phyloP scores from a whole-genome alignment of 2,113 vertebrate species.

The Alligator sinensis region DNA sequence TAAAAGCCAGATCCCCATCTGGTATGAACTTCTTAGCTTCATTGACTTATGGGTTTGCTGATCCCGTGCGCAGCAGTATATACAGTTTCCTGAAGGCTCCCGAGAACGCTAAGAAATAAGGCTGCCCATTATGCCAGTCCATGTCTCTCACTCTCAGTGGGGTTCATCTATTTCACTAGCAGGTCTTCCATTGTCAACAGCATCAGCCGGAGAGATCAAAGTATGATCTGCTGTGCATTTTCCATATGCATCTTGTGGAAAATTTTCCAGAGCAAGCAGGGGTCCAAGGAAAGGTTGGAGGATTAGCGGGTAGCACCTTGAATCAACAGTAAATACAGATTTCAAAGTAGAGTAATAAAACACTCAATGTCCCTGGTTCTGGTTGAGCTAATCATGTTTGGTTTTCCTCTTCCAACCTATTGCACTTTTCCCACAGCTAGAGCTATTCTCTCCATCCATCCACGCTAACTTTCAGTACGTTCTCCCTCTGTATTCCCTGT shows the following conservation, averaged over 20 bases:
- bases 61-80: not conserved
- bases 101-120: not conserved
- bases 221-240: not conserved
- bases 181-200: not conserved
- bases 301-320: not conserved
- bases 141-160: not conserved
- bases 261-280: not conserved
- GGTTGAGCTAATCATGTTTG: accelerated
- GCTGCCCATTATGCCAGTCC: accelerated
- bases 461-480: not conserved
- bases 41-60: not conserved
- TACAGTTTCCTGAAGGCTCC: not conserved
- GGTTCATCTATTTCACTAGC: not conserved
- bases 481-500: not conserved
- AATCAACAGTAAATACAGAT: not conserved
- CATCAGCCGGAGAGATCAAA: not conserved
- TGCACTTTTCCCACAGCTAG: not conserved
- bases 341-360: not conserved
- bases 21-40: not conserved
- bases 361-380: not conserved
- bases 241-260: not conserved
- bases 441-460: not conserved
- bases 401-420: not conserved
- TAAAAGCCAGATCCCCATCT: not conserved
- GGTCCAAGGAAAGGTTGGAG: not conserved